These are phyloP conservation scores for Erinaceus europaeus DNA, from an alignment of 2,113 vertebrate species.

Conservation along the genomic window DNA sequence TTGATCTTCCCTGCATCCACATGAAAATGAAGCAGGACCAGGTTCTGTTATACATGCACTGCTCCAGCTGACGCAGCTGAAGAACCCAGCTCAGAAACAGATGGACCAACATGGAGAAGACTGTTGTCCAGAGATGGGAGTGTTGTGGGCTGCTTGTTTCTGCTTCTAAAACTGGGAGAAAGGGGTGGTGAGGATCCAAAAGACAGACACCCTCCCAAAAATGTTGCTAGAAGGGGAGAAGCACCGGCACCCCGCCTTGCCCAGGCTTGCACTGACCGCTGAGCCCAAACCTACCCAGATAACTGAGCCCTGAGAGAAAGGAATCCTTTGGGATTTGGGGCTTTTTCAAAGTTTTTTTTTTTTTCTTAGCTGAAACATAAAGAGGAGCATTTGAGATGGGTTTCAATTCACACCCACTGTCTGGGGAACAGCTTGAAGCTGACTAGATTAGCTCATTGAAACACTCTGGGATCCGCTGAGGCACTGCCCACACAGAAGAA, in stretches of 20 bases:
- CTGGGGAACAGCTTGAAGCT: slow-evolving; percentile 58
- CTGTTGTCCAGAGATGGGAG: not conserved
- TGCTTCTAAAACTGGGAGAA: not conserved
- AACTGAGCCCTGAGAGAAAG: not conserved
- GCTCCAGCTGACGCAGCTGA: not conserved
- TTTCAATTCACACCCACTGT: slow-evolving; percentile 57
- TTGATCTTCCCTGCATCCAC: too few relatives aligned
- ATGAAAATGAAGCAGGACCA: too few relatives aligned
- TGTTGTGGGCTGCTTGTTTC: not conserved
- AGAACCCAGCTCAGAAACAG: not conserved
- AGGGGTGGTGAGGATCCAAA: not conserved
- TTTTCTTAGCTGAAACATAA: slow-evolving; percentile 20
- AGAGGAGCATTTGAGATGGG: slow-evolving; percentile 28
- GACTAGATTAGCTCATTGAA: slow-evolving; percentile 49
- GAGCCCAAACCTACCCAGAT: not conserved
- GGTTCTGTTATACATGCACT: too few relatives aligned
- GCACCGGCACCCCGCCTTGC: too few relatives aligned
- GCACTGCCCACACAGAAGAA: slow-evolving; percentile 58
- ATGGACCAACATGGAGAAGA: not conserved
- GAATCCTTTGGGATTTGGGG: not conserved
- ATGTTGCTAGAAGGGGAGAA: not conserved
- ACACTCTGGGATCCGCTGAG: slow-evolving; percentile 18
- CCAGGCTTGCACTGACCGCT: rapidly evolving
- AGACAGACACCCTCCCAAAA: not conserved
- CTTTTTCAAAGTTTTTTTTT: not conserved